phyloP scores from a whole-genome alignment of 2,888 invertebrate species.

The Phyllotreta striolata region DNA sequence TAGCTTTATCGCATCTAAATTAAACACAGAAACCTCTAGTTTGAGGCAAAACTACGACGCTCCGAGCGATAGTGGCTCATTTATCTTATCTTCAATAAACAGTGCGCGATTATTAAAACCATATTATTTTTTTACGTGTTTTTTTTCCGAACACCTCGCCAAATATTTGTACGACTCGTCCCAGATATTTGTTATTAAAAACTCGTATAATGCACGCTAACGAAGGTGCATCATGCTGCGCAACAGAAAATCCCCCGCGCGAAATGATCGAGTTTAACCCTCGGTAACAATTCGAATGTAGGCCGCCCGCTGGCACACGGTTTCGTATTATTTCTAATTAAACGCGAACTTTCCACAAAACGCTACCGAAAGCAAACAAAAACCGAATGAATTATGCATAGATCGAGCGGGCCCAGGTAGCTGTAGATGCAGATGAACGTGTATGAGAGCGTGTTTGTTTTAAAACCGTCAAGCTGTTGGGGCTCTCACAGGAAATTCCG shows the following conservation, averaged over 20 bases:
- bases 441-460: slow-evolving; percentile 16
- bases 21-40: background rate
- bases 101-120: slow-evolving; percentile 1
- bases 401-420: slow-evolving; percentile 10
- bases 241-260: too few relatives aligned
- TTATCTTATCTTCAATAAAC: slow-evolving; percentile 8
- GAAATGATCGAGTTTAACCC: background rate
- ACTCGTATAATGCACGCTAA: background rate
- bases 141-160: background rate
- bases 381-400: slow-evolving; percentile 22
- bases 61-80: background rate
- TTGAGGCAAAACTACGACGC: too few relatives aligned
- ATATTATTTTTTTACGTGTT: background rate
- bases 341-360: slow-evolving; percentile 6
- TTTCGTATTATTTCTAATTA: slow-evolving; percentile 17
- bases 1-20: background rate
- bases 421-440: slow-evolving; percentile 18
- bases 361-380: slow-evolving; percentile 19
- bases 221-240: too few relatives aligned
- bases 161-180: background rate
- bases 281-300: background rate
- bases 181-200: slow-evolving; percentile 4
- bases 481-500: slow-evolving; percentile 11
- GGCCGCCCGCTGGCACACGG: background rate
- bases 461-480: slow-evolving; percentile 4